phyloP scores from a whole-genome alignment of 2,888 invertebrate species.

The Ptilodon capucinus region DNA sequence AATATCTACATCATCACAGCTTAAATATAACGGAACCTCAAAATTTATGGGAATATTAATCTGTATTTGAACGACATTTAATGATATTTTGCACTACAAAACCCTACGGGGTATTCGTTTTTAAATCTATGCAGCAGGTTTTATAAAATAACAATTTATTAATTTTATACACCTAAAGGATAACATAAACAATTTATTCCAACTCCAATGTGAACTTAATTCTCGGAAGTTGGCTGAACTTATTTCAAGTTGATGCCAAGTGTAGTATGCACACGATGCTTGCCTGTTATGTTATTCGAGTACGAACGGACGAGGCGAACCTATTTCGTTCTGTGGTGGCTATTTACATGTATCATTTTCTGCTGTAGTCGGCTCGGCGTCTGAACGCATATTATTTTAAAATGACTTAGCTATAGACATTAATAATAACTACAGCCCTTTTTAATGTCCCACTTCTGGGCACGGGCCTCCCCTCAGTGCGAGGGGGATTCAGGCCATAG shows the following conservation, averaged over 20 bases:
- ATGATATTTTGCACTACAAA: too few species aligned
- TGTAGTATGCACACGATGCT: neutral
- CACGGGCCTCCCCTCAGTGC: too few species aligned
- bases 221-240: neutral
- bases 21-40: too few species aligned
- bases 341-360: constrained; percentile 61
- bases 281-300: neutral
- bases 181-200: neutral
- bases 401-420: neutral
- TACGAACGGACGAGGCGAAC: neutral
- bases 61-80: too few species aligned
- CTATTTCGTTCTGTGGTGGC: neutral
- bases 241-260: neutral
- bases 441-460: too few species aligned
- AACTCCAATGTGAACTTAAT: neutral
- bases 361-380: constrained; percentile 47
- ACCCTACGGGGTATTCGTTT: too few species aligned
- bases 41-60: too few species aligned
- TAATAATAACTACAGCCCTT: too few species aligned
- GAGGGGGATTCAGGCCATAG: too few species aligned
- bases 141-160: too few species aligned
- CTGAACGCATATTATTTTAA: constrained; percentile 2
- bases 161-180: neutral
- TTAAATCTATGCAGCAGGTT: too few species aligned
- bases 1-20: too few species aligned